These are phyloP conservation scores for Belonocnema kinseyi DNA, from an alignment of 1,140 invertebrate species.

Conservation along the genomic window DNA sequence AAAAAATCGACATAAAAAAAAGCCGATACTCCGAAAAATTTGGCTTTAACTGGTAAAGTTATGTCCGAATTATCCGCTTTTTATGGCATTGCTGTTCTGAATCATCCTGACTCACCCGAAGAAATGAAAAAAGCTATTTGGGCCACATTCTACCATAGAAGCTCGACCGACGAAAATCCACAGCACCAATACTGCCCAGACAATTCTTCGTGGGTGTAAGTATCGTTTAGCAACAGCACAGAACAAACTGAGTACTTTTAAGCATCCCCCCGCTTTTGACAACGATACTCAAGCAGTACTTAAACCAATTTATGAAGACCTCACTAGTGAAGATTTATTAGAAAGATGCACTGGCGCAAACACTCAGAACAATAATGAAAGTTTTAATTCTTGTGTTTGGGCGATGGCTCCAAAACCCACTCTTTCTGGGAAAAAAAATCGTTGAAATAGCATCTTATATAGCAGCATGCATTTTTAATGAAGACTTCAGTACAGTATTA, in stretches of 20 bases:
- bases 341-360: too few relatives aligned
- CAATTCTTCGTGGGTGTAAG: constrained; percentile 30
- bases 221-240: constrained; percentile 10
- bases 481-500: too few relatives aligned
- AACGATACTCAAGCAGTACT: not conserved
- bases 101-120: constrained; percentile 14
- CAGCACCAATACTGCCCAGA: constrained; percentile 10
- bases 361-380: too few relatives aligned
- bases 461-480: too few relatives aligned
- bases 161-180: not conserved
- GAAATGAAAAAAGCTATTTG: constrained; percentile 21
- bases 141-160: constrained; percentile 16
- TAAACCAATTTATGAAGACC: not conserved
- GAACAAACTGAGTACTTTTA: not conserved
- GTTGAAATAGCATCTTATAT: too few relatives aligned
- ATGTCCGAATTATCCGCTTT: too few relatives aligned
- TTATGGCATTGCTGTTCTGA: too few relatives aligned
- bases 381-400: too few relatives aligned
- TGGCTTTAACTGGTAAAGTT: not conserved
- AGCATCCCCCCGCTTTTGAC: not conserved
- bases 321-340: too few relatives aligned
- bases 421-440: too few relatives aligned
- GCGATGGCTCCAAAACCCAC: too few relatives aligned
- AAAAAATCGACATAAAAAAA: not conserved
- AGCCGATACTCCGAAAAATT: not conserved